phyloP scores from a whole-genome alignment of 2,797 vertebrate genomes.

The Amniataba percoides region DNA sequence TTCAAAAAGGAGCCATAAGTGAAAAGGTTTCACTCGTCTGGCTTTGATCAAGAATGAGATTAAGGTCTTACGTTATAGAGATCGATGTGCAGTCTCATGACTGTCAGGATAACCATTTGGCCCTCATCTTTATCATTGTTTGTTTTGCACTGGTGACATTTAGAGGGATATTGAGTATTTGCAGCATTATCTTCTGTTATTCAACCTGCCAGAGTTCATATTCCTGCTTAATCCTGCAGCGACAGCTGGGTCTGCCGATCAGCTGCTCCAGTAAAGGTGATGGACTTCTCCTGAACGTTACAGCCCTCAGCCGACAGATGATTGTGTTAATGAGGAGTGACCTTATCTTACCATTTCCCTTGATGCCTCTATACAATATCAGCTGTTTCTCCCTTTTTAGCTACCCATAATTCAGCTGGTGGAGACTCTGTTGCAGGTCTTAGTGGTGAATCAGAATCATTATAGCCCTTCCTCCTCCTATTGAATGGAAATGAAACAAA shows the following conservation, averaged over 20 bases:
- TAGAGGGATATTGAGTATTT: conserved; percentile 36
- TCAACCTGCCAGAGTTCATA: conserved; percentile 26
- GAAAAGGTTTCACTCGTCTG: conserved; percentile 12
- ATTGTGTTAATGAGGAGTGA: conserved; percentile 31
- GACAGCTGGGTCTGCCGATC: conserved; percentile 55
- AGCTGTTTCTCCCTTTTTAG: not conserved
- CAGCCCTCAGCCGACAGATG: conserved; percentile 4
- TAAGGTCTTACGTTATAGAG: conserved; percentile 10
- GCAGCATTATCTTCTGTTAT: conserved; percentile 39
- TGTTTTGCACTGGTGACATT: conserved; percentile 46
- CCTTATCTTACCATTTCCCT: conserved; percentile 7
- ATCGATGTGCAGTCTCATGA: not conserved
- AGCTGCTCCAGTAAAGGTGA: conserved; percentile 23
- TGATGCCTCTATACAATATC: not conserved
- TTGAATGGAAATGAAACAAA: not conserved
- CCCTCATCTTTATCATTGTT: conserved; percentile 19
- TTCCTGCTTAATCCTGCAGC: conserved; percentile 49
- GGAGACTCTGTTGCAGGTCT: not conserved
- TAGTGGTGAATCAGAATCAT: not conserved
- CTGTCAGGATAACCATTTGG: not conserved
- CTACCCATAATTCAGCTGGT: not conserved
- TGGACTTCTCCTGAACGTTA: conserved; percentile 11
- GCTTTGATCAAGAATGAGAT: conserved; percentile 1
- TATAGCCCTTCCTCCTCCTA: not conserved
- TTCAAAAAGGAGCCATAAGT: not conserved